phyloP scores from a whole-genome alignment of 2,113 vertebrate species.

The Pipra filicauda region DNA sequence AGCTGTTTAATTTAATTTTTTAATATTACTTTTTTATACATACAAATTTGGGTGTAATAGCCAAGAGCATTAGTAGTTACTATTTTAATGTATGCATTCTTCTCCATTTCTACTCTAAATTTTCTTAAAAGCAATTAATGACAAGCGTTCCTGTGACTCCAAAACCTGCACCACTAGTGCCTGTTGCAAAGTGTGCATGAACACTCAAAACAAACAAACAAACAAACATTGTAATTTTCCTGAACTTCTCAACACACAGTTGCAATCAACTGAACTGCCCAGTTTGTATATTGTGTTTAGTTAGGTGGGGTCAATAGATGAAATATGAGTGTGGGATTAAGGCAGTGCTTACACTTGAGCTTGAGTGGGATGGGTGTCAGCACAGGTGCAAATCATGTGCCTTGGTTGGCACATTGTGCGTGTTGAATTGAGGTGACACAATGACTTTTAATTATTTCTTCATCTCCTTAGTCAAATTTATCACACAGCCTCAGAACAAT shows the following conservation, averaged over 20 bases:
- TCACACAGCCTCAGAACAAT: background rate
- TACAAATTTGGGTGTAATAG: background rate
- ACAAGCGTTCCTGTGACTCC: background rate
- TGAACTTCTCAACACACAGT: background rate
- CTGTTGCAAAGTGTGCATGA: background rate
- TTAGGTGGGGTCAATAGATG: background rate
- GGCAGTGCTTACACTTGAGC: background rate
- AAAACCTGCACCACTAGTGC: background rate
- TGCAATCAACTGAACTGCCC: background rate
- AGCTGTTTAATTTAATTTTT: background rate
- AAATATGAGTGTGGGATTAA: background rate
- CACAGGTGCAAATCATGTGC: background rate
- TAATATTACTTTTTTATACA: background rate
- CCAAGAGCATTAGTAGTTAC: background rate
- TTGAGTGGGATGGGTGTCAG: background rate
- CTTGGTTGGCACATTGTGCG: background rate
- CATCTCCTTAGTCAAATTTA: background rate
- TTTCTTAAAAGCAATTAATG: background rate
- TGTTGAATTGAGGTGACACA: background rate
- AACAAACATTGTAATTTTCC: background rate
- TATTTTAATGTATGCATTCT: background rate
- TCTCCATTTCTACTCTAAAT: background rate
- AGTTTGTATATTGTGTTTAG: accelerated
- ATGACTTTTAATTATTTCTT: background rate
- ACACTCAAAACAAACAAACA: background rate